phyloP scores from a whole-genome alignment of 2,888 invertebrate genomes.

The Catocala fraxini region DNA sequence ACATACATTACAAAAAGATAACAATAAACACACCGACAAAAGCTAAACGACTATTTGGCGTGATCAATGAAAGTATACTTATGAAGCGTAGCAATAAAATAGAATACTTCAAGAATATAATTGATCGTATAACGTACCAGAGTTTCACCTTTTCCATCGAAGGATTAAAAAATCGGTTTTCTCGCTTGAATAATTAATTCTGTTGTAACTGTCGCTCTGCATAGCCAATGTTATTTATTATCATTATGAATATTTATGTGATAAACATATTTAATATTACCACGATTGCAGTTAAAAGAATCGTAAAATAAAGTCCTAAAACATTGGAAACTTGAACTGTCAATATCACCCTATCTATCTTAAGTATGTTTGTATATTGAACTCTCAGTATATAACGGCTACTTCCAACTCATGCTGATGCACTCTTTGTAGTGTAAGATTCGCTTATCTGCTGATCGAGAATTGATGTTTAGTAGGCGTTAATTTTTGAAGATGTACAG shows the following conservation, averaged over 20 bases:
- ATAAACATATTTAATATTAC: background rate
- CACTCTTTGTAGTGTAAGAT: conserved; percentile 1
- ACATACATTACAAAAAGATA: background rate
- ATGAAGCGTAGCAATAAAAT: conserved; percentile 55
- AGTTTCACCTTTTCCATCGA: conserved; percentile 52
- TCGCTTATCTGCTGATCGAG: background rate
- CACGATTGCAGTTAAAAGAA: too few relatives aligned
- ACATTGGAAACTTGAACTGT: too few relatives aligned
- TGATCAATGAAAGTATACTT: conserved; percentile 55
- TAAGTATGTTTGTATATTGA: too few relatives aligned
- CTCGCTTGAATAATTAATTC: conserved; percentile 41
- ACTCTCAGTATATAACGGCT: too few relatives aligned
- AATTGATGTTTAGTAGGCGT: background rate
- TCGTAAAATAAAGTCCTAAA: too few relatives aligned
- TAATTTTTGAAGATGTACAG: conserved; percentile 4
- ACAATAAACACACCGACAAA: conserved; percentile 19
- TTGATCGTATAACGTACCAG: conserved; percentile 55
- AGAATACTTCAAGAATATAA: conserved; percentile 56
- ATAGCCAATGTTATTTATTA: conserved; percentile 35
- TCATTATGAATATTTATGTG: conserved; percentile 30
- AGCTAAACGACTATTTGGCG: conserved; percentile 57
- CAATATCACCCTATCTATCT: too few relatives aligned
- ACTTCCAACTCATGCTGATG: too few relatives aligned
- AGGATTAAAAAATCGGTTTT: conserved; percentile 23
- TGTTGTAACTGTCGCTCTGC: conserved; percentile 27